Base-by-base conservation (phyloP, 2,113 vertebrate species). In the Thunnus thynnus region DNA sequence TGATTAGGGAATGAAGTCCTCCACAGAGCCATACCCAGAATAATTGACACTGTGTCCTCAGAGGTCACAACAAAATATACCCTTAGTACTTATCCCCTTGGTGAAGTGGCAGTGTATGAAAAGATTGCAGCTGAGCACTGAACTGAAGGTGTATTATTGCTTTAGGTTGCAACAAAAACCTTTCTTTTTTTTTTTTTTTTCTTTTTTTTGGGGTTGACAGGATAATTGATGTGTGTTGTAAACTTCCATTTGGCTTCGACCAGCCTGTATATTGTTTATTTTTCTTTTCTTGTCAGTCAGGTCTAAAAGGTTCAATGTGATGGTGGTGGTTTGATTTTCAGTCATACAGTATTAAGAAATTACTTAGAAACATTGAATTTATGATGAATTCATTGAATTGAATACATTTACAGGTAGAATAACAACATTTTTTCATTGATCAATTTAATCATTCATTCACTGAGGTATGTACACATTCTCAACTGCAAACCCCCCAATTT, bases 1-100 rank as follows among this genome's bases (percentile, higher is more conserved):
- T 95, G 95, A 95, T 96, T 95, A 94, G 87, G 83, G 89, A 94
- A 95, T 94, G 91, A 95, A 95, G 92, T 94, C 89, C 82, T 94
- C 88, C 78, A 87, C 76, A 84, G 55, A 84, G 87, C 86, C 82
- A 61, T 86, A 87, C 84, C 76, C 25, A 56, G 71, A 94, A 94
- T 95, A 95, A 95, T 94, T 94, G 95, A 94, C 91, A 94, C 79
- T 16, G 82, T 88, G 92, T 93, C 91, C 92, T 90, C 70, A 41
- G 92, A 92, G 93, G 88, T 90, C 81, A 87, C 74, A 76, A 83
- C 36, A 83, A 93, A 86, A 90, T 91, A 90, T 84, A 89, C 73
- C 80, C 70, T 73, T 54, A 87, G 89, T 85, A 78, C 86, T 89
- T 86, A 82, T 80, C 75, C 85, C 86, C 76, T 69, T 41, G 75